Percentiles rank a stretch among this genome's conserved stretches.
These are phyloP conservation scores for Ferdinandea cuprea DNA, from an alignment of 2,888 invertebrate species.

Conservation along the genomic window DNA sequence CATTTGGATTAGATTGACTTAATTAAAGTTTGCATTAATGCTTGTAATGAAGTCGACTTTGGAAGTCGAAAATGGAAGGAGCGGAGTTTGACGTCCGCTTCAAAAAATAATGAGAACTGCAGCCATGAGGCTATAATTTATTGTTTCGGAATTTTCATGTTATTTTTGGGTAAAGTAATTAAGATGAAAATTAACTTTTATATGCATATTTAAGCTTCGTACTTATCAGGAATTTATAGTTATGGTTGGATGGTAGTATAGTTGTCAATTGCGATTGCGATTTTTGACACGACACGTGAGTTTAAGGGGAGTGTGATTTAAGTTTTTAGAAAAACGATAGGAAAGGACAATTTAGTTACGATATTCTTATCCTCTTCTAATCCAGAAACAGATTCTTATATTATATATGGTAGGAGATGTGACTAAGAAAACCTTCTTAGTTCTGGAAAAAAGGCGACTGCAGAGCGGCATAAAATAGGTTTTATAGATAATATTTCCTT, in stretches of 20 bases:
- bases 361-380: no score
- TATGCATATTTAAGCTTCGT: slow-evolving; percentile 6
- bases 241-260: neutral
- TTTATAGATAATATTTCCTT: no score
- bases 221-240: slow-evolving; percentile 2
- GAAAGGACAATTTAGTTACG: no score
- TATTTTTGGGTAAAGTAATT: slow-evolving; percentile 51
- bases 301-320: no score
- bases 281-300: no score
- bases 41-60: slow-evolving; percentile 65
- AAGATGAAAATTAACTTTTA: slow-evolving; percentile 28
- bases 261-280: no score
- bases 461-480: no score
- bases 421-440: no score
- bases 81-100: neutral
- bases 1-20: slow-evolving; percentile 73
- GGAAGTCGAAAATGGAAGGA: neutral
- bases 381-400: no score
- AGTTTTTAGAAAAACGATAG: no score
- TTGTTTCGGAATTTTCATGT: slow-evolving; percentile 54
- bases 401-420: no score
- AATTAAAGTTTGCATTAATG: slow-evolving; percentile 73
- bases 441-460: no score
- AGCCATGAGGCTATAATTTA: slow-evolving; percentile 46
- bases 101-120: slow-evolving; percentile 32